Conservation (phyloP, 2,797 vertebrate species). For the Emys orbicularis region DNA sequence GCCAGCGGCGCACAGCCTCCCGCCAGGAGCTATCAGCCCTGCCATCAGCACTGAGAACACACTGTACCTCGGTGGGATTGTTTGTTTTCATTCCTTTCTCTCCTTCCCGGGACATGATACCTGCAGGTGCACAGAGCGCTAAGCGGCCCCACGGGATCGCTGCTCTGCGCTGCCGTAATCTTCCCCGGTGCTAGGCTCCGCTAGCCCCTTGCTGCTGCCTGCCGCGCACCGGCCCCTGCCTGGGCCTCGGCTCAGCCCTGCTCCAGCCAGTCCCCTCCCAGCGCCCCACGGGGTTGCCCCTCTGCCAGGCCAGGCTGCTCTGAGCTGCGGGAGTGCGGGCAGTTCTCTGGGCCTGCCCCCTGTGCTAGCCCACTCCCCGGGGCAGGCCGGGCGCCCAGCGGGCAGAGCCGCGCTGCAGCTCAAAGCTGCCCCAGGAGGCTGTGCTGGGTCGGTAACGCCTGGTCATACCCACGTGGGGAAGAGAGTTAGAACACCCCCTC, state of each 20-base stretch:
- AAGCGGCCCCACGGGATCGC: fast-evolving
- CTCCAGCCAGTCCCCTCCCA: neutral
- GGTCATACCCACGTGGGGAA: no score
- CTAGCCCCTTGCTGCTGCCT: no score
- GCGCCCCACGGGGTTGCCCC: neutral
- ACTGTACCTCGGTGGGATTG: slow-evolving; percentile 36
- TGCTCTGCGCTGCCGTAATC: neutral
- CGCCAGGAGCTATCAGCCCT: slow-evolving; percentile 26
- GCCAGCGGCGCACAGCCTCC: neutral
- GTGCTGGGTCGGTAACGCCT: neutral
- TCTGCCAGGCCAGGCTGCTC: neutral
- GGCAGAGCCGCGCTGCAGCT: no score
- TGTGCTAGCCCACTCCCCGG: no score
- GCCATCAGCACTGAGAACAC: slow-evolving; percentile 55
- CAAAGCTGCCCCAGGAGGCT: neutral
- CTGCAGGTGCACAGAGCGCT: fast-evolving
- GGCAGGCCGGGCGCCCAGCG: no score
- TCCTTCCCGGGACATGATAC: neutral
- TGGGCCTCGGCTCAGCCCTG: no score
- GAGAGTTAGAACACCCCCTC: no score
- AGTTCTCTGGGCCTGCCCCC: neutral
- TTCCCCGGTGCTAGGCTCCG: neutral
- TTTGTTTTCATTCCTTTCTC: neutral
- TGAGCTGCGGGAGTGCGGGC: no score
- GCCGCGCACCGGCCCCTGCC: neutral